Base-by-base conservation (phyloP, 2,888 invertebrate genomes). In the Coecobrya sp. region DNA sequence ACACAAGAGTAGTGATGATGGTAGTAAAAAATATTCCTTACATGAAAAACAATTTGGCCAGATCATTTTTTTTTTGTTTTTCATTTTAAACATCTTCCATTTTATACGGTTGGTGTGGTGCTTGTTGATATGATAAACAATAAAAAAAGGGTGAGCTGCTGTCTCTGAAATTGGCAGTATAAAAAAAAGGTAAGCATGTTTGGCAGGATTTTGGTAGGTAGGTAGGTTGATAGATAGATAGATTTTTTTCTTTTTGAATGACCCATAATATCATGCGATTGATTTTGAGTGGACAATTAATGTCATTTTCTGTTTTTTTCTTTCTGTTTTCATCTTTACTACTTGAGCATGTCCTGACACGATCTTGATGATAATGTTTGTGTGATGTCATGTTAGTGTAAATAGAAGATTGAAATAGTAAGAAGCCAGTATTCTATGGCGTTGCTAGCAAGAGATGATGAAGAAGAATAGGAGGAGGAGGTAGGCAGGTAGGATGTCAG, bases 211-310 rank as follows among this genome's bases (percentile, higher is more conserved):
- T n/a, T n/a, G n/a, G 36, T 36, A 36, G 36, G 36, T 36, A 36
- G 36, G 36, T 36, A 36, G 36, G 36, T 36, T 36, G 36, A 36
- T 36, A 36, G 36, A 36, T 36, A 7, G 2, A 30, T 27, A 30
- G 19, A 59, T 30, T 68, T 68, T 68, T 68, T 68, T 59, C 59
- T 49, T 25, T 62, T 25, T 62, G 7, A 49, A 62, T 62, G 5
- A 25, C 22, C 62, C 62, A 68, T 73, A 73, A 36, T 73, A 82
- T 59, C 42, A 82, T 30, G 22, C 62, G 62, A 82, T 82, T 82
- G 82, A 70, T 86, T 88, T 88, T 88, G 88, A 88, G 65, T 68
- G 88, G 68, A 49, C 62, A 88, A 81, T 88, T 88, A 88, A 65
- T 88, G 88, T 81, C 88, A 81, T 65, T 88, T 55, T 52, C 7